Evolutionary conservation across 2,888 invertebrate species (phyloP).

Genomic region (Mythimna pallens): DNA sequence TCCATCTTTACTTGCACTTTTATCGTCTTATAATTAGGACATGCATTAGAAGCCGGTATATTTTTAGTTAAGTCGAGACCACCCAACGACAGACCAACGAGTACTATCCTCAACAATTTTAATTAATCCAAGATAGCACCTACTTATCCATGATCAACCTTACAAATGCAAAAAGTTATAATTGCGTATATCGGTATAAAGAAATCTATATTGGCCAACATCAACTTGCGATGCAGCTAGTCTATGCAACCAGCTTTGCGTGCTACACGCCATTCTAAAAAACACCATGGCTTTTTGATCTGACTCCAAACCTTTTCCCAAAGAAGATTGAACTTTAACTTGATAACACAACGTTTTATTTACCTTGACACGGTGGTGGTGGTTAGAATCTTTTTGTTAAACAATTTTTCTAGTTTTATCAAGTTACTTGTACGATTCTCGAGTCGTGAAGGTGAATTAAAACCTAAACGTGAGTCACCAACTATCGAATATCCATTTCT

Average conservation of each 20-base stretch:
- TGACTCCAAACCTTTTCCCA: conserved; percentile 34
- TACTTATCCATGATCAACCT: conserved; percentile 55
- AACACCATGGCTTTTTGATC: conserved; percentile 52
- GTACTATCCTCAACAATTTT: conserved; percentile 30
- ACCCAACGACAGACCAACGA: conserved; percentile 26
- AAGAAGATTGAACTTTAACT: conserved; percentile 43
- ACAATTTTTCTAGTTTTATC: conserved; percentile 74
- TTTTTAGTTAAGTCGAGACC: conserved; percentile 29
- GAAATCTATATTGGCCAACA: conserved; percentile 82
- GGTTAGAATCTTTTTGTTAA: conserved; percentile 46
- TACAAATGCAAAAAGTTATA: conserved; percentile 70
- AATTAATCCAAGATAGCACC: conserved; percentile 52
- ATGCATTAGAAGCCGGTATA: conserved; percentile 10
- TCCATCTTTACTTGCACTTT: not conserved
- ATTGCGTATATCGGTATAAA: conserved; percentile 78
- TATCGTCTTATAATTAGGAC: conserved; percentile 3
- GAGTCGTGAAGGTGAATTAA: conserved; percentile 75
- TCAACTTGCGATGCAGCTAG: conserved; percentile 80
- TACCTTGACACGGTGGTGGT: conserved; percentile 15
- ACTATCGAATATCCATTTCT: conserved; percentile 77
- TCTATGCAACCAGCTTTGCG: conserved; percentile 83
- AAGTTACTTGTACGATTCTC: conserved; percentile 82
- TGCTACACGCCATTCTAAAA: conserved; percentile 80
- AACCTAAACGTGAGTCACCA: conserved; percentile 76
- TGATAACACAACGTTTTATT: conserved; percentile 21